Evolutionary conservation across 2,797 vertebrate genomes (phyloP).

Genomic region (Tympanoctomys barrerae): DNA sequence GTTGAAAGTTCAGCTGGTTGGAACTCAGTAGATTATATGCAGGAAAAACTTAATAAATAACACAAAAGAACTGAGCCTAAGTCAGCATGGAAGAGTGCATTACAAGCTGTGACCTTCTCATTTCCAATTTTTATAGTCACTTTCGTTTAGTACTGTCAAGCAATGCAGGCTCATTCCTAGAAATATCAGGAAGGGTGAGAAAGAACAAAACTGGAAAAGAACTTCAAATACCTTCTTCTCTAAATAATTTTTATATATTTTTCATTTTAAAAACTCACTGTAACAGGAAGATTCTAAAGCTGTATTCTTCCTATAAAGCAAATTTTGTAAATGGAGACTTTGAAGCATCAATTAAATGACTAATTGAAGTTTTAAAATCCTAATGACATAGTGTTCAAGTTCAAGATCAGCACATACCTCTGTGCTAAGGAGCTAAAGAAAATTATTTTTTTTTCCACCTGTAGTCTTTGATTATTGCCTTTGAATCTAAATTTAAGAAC

Average conservation of each 20-base stretch:
- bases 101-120: neutral
- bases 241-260: neutral
- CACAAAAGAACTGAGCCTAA: slow-evolving; percentile 4
- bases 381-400: neutral
- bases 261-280: neutral
- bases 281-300: neutral
- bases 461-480: neutral
- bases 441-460: slow-evolving; percentile 37
- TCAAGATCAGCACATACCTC: neutral
- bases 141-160: slow-evolving; percentile 41
- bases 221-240: neutral
- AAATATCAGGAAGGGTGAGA: slow-evolving; percentile 30
- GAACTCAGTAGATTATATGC: slow-evolving; percentile 44
- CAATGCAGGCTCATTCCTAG: neutral
- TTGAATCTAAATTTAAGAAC: slow-evolving; percentile 59
- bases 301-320: neutral
- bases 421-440: neutral
- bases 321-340: slow-evolving; percentile 32
- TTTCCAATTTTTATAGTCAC: slow-evolving; percentile 37
- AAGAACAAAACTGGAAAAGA: neutral
- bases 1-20: slow-evolving; percentile 56
- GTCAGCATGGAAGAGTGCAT: neutral
- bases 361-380: slow-evolving; percentile 22
- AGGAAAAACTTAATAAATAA: slow-evolving; percentile 51
- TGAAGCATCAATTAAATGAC: neutral